These are phyloP conservation scores for Craseonycteris thonglongyai DNA, from an alignment of 2,113 vertebrate genomes.

Conservation along the genomic window DNA sequence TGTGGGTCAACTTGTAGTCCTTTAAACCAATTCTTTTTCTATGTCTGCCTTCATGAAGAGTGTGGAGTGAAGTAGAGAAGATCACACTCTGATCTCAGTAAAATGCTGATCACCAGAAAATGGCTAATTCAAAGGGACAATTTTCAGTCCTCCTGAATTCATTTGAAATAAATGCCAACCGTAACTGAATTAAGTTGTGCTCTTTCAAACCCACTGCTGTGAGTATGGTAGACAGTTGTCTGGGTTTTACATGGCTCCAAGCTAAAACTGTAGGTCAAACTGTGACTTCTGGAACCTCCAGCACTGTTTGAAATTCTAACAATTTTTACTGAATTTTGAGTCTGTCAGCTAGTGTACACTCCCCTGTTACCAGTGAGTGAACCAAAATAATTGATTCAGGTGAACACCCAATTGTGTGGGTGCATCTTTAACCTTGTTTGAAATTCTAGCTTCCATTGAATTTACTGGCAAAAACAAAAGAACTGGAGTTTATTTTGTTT, in stretches of 20 bases:
- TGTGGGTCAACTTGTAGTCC: background rate
- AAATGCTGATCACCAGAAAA: background rate
- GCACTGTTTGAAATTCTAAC: conserved; percentile 5
- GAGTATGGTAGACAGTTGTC: conserved; percentile 16
- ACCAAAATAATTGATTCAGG: conserved; percentile 8
- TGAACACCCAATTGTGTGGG: background rate
- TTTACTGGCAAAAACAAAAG: conserved; percentile 9
- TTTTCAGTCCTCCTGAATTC: conserved; percentile 52
- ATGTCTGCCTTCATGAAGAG: background rate
- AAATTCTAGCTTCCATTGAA: conserved; percentile 21
- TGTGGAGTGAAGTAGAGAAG: background rate
- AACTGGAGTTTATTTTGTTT: conserved; percentile 28
- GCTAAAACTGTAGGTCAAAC: conserved; percentile 51
- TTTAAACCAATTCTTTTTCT: background rate
- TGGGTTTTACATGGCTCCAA: conserved; percentile 45
- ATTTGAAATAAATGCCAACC: conserved; percentile 3
- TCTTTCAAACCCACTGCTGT: conserved; percentile 12
- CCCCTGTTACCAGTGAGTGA: background rate
- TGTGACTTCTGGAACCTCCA: conserved; percentile 32
- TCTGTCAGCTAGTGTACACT: background rate
- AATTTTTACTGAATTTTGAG: conserved; percentile 2
- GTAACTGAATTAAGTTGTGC: conserved; percentile 58
- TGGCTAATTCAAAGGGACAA: conserved; percentile 46
- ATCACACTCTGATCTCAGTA: background rate
- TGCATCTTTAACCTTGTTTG: background rate